Base-by-base conservation (phyloP, 1,140 invertebrate genomes). In the Leptinotarsa defecta region DNA sequence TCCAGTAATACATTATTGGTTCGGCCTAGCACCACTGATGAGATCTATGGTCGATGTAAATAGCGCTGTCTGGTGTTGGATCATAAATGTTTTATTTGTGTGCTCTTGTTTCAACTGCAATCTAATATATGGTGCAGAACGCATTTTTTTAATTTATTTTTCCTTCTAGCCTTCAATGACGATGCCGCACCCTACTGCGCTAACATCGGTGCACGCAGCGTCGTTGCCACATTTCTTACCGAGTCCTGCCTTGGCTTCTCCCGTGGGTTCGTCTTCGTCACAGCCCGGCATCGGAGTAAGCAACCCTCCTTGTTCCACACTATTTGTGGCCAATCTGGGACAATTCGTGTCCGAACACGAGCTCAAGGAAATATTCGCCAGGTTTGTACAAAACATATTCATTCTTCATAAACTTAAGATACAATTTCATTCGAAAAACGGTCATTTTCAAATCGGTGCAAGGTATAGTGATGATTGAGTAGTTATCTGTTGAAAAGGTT, bases 341-440 rank as follows among this genome's bases (percentile, higher is more conserved):
- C 95, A 95, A 86, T 97, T 97, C 85, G 95, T 97, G 80, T 96
- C 95, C 71, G 97, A 99, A 86, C 96, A 98, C 84, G 97, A 98
- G 87, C 91, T 99, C 76, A 98, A 98, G 89, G 96, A 98, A 87
- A 94, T 99, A 84, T 99, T 98, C 89, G 95, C 93, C 91, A 97
- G 95, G 96, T 98, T 88, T 89, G 89, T 88, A 11, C 34, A 43
- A 67, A 17, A 22, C 3, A 43, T 43, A 43, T 11, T 11, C 4
- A 43, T 43, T 43, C 34, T 1, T 43, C 8, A 43, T 43, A 43
- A 43, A 43, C 8, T 43, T 3, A 3, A 43, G 34, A 43, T 8
- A 43, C 11, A 62, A 62, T 62, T 62, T 13, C 61, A 62, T 62
- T 62, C 5, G 61, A 13, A 61, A 61, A 11, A n/a, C 61, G 17